Evolutionary conservation across 1,140 invertebrate genomes (phyloP), one percentile per base, ranked within the genome.

Genomic region (Drosophila repletoides): DNA sequence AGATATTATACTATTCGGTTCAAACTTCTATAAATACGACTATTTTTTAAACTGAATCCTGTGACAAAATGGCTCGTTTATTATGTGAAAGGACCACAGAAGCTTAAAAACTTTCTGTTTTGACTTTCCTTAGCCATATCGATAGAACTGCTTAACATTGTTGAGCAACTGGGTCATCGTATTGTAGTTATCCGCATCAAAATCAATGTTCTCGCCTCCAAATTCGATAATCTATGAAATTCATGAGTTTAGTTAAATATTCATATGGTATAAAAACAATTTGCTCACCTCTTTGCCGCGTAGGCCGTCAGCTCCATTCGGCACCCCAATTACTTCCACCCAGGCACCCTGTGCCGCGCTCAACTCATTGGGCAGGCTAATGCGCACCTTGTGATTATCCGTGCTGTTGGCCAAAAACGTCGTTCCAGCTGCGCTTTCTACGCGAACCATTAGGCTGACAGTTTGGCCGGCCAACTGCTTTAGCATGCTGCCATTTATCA

Each of bases 121-220:
- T n/a, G n/a, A n/a, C n/a, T n/a, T n/a, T n/a, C n/a, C 2, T 31
- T 66, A 76, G 10, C 73, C 73, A 28, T 59, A 55, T 10, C 69
- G 76, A 69, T 86, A 89, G 15, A 89, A 75, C n/a, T 66, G 51
- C 22, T 89, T 86, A 0, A 88, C 72, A 38, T 89, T 88, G 38
- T 83, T 89, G 29, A 89, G 43, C 22, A 89, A 24, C 5, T 77
- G 76, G 1, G 73, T 65, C 76, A 89, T 70, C 2, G 81, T 71
- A 24, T 89, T 89, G 45, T 89, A 89, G 41, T 80, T 75, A 1
- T 89, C 88, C n/a, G 52, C 29, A 45, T 89, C 88, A 6, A 89
- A 88, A 14, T 86, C 88, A 1, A 80, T 72, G 1, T 79, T 68
- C 10, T 89, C 83, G 6, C 72, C 84, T 5, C 71, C 65, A 53